A percentile compares a stretch with the other conserved stretches of the same genome.
These are phyloP conservation scores for Pelodiscus sinensis DNA, from an alignment of 2,113 vertebrate genomes.

Conservation along the genomic window DNA sequence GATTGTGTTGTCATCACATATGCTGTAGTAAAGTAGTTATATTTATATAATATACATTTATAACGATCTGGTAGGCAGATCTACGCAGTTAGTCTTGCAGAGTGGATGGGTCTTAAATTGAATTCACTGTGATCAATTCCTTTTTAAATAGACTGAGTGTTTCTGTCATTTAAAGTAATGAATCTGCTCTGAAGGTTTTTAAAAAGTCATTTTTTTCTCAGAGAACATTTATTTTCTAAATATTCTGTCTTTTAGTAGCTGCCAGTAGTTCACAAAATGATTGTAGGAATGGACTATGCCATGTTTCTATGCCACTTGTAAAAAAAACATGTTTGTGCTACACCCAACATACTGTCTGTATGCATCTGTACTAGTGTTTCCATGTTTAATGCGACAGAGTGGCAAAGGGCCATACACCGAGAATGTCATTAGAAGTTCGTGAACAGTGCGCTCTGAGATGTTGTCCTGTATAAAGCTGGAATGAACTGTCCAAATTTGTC, in stretches of 20 bases:
- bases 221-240: background rate
- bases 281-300: background rate
- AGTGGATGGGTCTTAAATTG: background rate
- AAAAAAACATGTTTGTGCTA: background rate
- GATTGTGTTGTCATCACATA: too few relatives aligned
- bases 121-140: background rate
- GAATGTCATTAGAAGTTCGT: background rate
- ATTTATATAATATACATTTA: background rate
- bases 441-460: background rate
- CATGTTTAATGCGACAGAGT: background rate
- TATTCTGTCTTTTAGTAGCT: background rate
- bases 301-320: background rate
- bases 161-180: background rate
- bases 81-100: background rate
- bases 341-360: background rate
- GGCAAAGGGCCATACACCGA: background rate
- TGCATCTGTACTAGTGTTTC: background rate
- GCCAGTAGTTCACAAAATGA: background rate
- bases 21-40: background rate
- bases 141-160: background rate
- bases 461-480: background rate
- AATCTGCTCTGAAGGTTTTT: background rate
- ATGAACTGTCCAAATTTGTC: background rate
- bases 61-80: background rate
- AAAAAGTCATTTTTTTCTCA: too few relatives aligned